Conservation (phyloP, 2,113 vertebrate genomes). For the Neolamprologus sp. region DNA sequence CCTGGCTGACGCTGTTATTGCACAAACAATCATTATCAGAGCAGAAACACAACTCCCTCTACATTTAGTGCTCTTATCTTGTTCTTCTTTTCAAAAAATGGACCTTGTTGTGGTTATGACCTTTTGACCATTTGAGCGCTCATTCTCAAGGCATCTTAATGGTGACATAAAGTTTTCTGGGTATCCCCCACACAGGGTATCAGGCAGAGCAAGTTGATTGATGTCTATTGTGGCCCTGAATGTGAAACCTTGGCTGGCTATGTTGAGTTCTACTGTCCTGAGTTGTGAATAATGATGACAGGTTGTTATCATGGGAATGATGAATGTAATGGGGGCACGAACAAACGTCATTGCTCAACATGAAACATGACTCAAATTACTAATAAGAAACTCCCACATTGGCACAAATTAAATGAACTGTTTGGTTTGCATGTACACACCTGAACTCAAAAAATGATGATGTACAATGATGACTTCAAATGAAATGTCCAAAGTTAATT, state of each 20-base stretch:
- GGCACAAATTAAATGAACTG: neutral
- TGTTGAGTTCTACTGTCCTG: slow-evolving; percentile 14
- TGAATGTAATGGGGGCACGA: neutral
- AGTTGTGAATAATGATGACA: slow-evolving; percentile 1
- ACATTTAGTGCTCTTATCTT: slow-evolving; percentile 48
- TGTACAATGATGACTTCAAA: neutral
- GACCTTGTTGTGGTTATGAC: slow-evolving; percentile 21
- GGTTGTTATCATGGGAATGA: slow-evolving; percentile 8
- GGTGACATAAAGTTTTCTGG: neutral
- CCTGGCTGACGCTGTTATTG: slow-evolving; percentile 18
- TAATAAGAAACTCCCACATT: neutral
- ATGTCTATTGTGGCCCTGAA: slow-evolving; percentile 14
- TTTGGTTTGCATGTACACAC: neutral
- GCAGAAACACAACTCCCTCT: slow-evolving; percentile 44
- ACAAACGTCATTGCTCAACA: slow-evolving; percentile 15
- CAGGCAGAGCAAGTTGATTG: slow-evolving; percentile 1
- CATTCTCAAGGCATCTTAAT: neutral
- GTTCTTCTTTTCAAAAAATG: neutral
- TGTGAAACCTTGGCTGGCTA: neutral
- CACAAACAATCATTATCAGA: slow-evolving; percentile 41
- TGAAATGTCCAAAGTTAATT: neutral
- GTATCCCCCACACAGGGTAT: neutral
- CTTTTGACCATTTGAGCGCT: slow-evolving; percentile 23
- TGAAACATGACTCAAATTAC: neutral
- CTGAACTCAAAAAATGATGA: neutral